These are phyloP conservation scores for Sesamia inferens DNA, from an alignment of 2,888 invertebrate species.

Conservation along the genomic window DNA sequence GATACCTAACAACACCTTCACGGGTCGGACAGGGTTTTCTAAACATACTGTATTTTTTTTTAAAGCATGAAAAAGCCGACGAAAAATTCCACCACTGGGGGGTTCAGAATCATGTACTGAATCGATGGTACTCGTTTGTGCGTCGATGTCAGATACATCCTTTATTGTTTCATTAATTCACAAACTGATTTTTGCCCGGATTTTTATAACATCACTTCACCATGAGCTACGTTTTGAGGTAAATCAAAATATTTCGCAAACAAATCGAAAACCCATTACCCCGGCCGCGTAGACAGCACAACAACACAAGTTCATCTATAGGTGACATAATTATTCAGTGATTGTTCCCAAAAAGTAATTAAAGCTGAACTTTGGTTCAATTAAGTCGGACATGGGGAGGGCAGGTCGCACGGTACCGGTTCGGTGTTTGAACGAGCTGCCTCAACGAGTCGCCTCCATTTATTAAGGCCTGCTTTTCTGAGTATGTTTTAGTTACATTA, in stretches of 20 bases:
- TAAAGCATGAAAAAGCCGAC: too few relatives aligned
- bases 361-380: constrained; percentile 59
- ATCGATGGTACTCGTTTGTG: too few relatives aligned
- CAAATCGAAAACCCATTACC: not conserved
- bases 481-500: constrained; percentile 6
- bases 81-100: too few relatives aligned
- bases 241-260: not conserved
- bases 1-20: too few relatives aligned
- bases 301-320: constrained; percentile 21
- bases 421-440: constrained; percentile 39
- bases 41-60: too few relatives aligned
- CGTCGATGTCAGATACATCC: too few relatives aligned
- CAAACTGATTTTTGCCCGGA: too few relatives aligned
- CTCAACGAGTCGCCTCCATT: constrained; percentile 24
- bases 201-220: too few relatives aligned
- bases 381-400: constrained; percentile 58
- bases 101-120: too few relatives aligned
- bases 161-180: too few relatives aligned
- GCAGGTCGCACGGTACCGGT: constrained; percentile 25
- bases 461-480: constrained; percentile 19
- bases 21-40: too few relatives aligned
- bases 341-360: constrained; percentile 58
- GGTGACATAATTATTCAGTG: constrained; percentile 47
- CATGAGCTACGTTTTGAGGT: not conserved
- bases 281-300: not conserved